A percentile compares a stretch with the other conserved stretches of the same genome.
These are phyloP conservation scores for Rhombomys opimus DNA, from an alignment of 2,113 vertebrate species.

Conservation along the genomic window DNA sequence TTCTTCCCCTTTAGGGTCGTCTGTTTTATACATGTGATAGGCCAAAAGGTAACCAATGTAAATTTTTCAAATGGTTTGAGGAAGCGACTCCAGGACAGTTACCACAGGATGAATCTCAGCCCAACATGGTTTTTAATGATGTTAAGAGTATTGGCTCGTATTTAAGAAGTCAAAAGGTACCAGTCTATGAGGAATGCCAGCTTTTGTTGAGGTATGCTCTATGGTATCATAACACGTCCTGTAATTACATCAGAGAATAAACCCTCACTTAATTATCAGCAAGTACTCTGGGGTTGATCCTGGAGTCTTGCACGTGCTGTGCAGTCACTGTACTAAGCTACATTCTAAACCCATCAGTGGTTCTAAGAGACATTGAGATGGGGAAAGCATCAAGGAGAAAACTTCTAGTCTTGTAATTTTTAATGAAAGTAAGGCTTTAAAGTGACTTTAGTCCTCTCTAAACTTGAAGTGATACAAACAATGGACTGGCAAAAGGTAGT, in stretches of 20 bases:
- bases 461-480: background rate
- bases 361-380: background rate
- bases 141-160: constrained; percentile 85
- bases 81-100: constrained; percentile 70
- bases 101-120: constrained; percentile 52
- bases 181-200: constrained; percentile 88
- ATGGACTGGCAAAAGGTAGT: background rate
- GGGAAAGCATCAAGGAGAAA: background rate
- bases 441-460: background rate
- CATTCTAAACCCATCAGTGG: background rate
- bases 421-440: background rate
- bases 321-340: background rate
- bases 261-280: background rate
- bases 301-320: background rate
- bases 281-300: background rate
- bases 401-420: background rate
- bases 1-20: constrained; percentile 83
- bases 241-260: background rate
- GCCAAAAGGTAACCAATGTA: constrained; percentile 85
- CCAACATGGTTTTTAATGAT: constrained; percentile 78
- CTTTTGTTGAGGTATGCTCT: constrained; percentile 87
- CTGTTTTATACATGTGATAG: constrained; percentile 89
- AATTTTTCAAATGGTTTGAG: constrained; percentile 90
- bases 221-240: background rate
- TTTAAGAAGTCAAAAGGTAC: constrained; percentile 86